These are phyloP conservation scores for Alitta virens DNA, from an alignment of 2,888 invertebrate species.

Conservation along the genomic window DNA sequence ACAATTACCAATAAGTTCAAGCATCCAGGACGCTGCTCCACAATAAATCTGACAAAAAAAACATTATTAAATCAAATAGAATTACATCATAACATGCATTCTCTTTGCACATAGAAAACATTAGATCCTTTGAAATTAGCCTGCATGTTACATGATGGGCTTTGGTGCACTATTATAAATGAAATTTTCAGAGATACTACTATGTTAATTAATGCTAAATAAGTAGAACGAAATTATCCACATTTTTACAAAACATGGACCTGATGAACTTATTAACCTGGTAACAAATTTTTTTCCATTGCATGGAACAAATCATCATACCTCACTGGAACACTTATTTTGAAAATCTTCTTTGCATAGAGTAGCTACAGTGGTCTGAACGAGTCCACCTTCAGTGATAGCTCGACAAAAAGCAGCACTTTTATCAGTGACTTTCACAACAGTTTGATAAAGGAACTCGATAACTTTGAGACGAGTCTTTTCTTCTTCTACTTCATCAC, in stretches of 20 bases:
- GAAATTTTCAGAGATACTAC: too few relatives aligned
- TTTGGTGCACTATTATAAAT: too few relatives aligned
- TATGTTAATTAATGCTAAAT: too few relatives aligned
- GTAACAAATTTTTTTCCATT: too few relatives aligned
- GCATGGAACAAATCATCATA: too few relatives aligned
- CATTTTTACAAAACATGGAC: too few relatives aligned
- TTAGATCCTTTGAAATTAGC: too few relatives aligned
- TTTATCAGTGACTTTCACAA: conserved; percentile 13
- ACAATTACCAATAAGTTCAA: conserved; percentile 13
- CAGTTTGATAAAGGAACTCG: conserved; percentile 8
- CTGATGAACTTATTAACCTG: too few relatives aligned
- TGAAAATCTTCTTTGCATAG: conserved; percentile 10
- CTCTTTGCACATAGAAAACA: too few relatives aligned
- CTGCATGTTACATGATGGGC: too few relatives aligned
- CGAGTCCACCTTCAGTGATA: conserved; percentile 9
- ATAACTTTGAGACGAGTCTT: conserved; percentile 10
- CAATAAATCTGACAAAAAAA: conserved; percentile 4
- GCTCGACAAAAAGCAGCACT: conserved; percentile 12
- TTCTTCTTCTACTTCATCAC: conserved; percentile 2
- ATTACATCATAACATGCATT: not conserved
- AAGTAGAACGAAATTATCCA: too few relatives aligned
- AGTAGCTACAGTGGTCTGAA: conserved; percentile 5
- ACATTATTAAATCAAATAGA: not conserved
- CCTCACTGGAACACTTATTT: conserved; percentile 14
- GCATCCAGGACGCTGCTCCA: conserved; percentile 13